Conservation (phyloP, 2,113 vertebrate genomes). For the Dicrurus megarhynchus region DNA sequence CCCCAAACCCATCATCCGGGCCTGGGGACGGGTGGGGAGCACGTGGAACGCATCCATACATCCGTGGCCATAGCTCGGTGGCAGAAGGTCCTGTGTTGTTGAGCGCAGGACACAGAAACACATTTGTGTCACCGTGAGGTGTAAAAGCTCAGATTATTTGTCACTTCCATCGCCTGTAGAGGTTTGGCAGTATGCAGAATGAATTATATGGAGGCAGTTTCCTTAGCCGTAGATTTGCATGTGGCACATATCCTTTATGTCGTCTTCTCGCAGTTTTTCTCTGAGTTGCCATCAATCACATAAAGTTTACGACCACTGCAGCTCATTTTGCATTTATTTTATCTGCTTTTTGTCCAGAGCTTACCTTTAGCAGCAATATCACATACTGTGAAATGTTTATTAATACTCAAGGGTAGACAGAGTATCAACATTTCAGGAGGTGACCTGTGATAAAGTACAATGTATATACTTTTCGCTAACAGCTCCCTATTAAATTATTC, state of each 20-base stretch:
- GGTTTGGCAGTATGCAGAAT: neutral
- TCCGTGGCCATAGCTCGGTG: constrained; percentile 49
- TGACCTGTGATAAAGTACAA: neutral
- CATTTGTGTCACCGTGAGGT: neutral
- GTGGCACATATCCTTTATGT: neutral
- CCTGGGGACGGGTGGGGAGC: neutral
- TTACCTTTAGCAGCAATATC: neutral
- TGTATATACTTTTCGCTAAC: neutral
- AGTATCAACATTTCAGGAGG: neutral
- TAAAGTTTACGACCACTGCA: constrained; percentile 28
- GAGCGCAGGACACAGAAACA: neutral
- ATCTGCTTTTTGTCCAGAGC: constrained; percentile 39
- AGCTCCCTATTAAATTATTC: constrained; percentile 2
- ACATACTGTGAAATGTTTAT: neutral
- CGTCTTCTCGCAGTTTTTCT: neutral
- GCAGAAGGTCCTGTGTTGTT: neutral
- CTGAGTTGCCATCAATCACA: constrained; percentile 1
- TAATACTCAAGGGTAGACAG: neutral
- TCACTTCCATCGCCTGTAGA: neutral
- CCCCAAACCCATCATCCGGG: neutral
- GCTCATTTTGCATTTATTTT: constrained; percentile 28
- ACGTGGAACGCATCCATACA: constrained; percentile 23
- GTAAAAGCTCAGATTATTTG: constrained; percentile 30
- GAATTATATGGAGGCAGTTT: neutral
- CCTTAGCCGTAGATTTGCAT: neutral